phyloP scores from a whole-genome alignment of 2,888 invertebrate genomes.

The Tachina lurida region DNA sequence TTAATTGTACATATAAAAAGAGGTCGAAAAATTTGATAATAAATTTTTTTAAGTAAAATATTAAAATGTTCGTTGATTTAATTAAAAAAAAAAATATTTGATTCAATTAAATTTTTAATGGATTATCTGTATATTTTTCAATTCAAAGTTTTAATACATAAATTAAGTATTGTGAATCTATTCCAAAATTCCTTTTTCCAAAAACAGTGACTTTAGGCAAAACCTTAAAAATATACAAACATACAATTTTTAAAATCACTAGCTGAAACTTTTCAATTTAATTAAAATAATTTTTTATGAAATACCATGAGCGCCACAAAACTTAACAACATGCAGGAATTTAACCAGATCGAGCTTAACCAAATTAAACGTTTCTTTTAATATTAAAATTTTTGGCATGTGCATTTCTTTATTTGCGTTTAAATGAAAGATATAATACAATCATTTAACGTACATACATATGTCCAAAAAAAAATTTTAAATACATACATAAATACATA shows the following conservation, averaged over 20 bases:
- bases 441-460: not conserved
- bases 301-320: not conserved
- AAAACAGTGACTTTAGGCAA: no score
- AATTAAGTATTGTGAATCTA: no score
- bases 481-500: not conserved
- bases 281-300: conserved; percentile 7
- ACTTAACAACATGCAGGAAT: not conserved
- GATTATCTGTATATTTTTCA: no score
- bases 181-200: no score
- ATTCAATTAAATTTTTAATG: no score
- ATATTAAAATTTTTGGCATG: conserved; percentile 5
- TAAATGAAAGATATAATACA: conserved; percentile 13
- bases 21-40: no score
- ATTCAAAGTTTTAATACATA: no score
- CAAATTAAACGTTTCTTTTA: not conserved
- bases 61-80: no score
- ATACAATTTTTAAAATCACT: not conserved
- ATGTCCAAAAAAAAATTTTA: not conserved
- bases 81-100: no score
- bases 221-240: not conserved
- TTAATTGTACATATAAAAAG: no score
- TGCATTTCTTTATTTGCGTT: conserved; percentile 19
- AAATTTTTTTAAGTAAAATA: no score
- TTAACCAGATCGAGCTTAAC: not conserved
- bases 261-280: not conserved